Percentiles rank a stretch among this genome's conserved stretches.
Conservation (phyloP, 2,888 invertebrate genomes). For the Tanytarsus gracilentus region DNA sequence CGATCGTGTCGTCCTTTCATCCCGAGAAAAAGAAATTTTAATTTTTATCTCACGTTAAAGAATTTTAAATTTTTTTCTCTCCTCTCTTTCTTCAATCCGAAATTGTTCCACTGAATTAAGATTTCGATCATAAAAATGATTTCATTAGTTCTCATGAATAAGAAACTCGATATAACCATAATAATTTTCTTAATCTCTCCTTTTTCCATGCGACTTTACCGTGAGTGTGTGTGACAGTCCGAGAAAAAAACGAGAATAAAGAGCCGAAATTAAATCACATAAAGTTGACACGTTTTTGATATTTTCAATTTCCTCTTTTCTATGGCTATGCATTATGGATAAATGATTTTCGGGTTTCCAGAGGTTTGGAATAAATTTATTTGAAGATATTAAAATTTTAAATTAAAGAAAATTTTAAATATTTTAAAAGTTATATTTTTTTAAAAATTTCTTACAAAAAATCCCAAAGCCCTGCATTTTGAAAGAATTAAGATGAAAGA, state of each 20-base stretch:
- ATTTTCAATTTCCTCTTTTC: slow-evolving; percentile 1
- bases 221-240: background rate
- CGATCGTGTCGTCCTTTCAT: slow-evolving; percentile 13
- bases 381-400: background rate
- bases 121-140: slow-evolving; percentile 24
- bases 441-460: background rate
- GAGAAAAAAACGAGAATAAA: background rate
- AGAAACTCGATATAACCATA: slow-evolving; percentile 19
- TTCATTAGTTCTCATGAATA: slow-evolving; percentile 26
- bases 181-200: slow-evolving; percentile 18
- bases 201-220: background rate
- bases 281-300: slow-evolving; percentile 25
- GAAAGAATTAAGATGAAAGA: background rate
- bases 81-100: background rate
- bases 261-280: slow-evolving; percentile 19
- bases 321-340: background rate
- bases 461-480: background rate
- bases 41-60: slow-evolving; percentile 10
- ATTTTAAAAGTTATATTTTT: too few species aligned
- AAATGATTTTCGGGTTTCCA: background rate
- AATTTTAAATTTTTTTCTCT: background rate
- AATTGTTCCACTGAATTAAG: slow-evolving; percentile 19
- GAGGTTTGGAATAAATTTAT: background rate
- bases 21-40: slow-evolving; percentile 15
- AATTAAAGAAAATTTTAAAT: background rate